These are phyloP conservation scores for Microvelia longipes DNA, from an alignment of 1,140 invertebrate genomes.

Conservation along the genomic window DNA sequence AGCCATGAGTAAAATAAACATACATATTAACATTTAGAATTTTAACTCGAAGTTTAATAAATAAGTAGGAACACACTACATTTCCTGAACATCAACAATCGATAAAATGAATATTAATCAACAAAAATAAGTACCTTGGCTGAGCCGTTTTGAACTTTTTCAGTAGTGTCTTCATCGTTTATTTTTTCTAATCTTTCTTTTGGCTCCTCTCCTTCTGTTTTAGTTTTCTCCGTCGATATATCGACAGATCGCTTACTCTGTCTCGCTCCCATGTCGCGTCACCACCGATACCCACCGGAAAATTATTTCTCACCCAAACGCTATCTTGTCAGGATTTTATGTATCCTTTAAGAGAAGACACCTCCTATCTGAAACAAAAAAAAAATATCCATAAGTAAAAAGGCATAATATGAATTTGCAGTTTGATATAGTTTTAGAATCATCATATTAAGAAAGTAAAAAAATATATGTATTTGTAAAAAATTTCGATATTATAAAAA, in stretches of 20 bases:
- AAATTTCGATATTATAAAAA: no score
- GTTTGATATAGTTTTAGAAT: background rate
- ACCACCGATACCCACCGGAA: background rate
- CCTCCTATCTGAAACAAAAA: background rate
- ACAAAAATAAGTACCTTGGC: constrained; percentile 23
- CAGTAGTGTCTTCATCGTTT: constrained; percentile 44
- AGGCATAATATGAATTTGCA: background rate
- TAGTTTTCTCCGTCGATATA: constrained; percentile 61
- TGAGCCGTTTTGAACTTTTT: constrained; percentile 43
- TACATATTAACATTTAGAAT: no score
- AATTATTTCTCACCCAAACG: background rate
- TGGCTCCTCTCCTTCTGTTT: constrained; percentile 41
- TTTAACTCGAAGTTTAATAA: no score
- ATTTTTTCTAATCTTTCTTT: constrained; percentile 48
- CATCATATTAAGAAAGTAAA: background rate
- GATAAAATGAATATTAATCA: no score
- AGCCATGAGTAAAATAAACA: no score
- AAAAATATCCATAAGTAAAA: background rate
- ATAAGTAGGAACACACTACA: no score
- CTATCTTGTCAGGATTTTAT: background rate
- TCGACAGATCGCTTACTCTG: constrained; percentile 72
- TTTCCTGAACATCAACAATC: no score
- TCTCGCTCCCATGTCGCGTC: constrained; percentile 57
- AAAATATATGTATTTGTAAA: background rate
- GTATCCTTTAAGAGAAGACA: background rate